Evolutionary conservation across 1,140 invertebrate genomes (phyloP).

Genomic region (Vollenhovia emeryi): DNA sequence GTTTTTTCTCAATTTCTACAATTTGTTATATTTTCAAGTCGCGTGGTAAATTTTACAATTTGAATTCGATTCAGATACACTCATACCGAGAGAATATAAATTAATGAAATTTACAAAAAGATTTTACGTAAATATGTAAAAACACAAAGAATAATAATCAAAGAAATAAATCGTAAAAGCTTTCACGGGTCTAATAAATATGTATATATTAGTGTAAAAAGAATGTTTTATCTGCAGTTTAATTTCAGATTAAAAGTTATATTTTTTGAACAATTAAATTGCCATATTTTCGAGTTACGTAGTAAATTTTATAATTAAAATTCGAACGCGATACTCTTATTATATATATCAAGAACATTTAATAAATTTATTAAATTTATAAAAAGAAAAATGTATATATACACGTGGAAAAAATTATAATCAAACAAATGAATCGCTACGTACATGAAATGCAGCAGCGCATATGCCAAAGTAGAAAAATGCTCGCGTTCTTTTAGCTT

Average conservation of each 20-base stretch:
- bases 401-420: not conserved
- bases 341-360: too few relatives aligned
- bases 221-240: not conserved
- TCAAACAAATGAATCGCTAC: not conserved
- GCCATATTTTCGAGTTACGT: too few relatives aligned
- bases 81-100: too few relatives aligned
- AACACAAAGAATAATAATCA: too few relatives aligned
- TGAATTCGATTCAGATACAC: not conserved
- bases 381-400: not conserved
- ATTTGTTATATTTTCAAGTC: not conserved
- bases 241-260: not conserved
- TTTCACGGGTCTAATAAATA: not conserved
- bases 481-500: not conserved
- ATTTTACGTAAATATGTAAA: too few relatives aligned
- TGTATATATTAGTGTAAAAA: not conserved
- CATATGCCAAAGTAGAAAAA: not conserved
- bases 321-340: too few relatives aligned
- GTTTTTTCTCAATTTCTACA: not conserved
- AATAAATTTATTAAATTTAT: not conserved
- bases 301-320: too few relatives aligned
- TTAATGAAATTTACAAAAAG: too few relatives aligned
- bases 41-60: not conserved
- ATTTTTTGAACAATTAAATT: not conserved
- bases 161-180: not conserved
- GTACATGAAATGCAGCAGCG: not conserved